These are phyloP conservation scores for Limnephilus rhombicus DNA, from an alignment of 2,888 invertebrate genomes.

Conservation along the genomic window DNA sequence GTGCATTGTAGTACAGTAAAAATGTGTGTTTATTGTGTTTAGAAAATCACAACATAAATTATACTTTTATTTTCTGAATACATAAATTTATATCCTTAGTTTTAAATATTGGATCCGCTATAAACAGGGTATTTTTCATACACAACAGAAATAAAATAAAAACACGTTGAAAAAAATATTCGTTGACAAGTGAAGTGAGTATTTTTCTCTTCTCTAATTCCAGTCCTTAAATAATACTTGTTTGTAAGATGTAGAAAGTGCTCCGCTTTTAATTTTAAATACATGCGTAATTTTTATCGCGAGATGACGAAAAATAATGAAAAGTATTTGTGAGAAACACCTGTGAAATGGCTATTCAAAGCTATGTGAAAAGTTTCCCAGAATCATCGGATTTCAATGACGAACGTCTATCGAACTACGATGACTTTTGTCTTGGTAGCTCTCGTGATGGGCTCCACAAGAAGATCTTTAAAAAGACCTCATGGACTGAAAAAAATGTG, in stretches of 20 bases:
- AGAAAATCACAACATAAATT: not conserved
- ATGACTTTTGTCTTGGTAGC: constrained; percentile 31
- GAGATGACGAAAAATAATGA: not conserved
- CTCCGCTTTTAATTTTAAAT: not conserved
- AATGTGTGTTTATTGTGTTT: not conserved
- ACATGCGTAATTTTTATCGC: not conserved
- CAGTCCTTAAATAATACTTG: not conserved
- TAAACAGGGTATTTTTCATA: too few relatives aligned
- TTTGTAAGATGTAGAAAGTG: not conserved
- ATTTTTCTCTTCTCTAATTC: not conserved
- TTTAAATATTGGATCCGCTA: too few relatives aligned
- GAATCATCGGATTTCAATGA: not conserved
- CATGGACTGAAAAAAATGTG: constrained; percentile 47
- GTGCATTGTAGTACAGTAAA: not conserved
- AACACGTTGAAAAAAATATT: too few relatives aligned
- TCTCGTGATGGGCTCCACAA: constrained; percentile 17
- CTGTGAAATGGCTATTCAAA: not conserved
- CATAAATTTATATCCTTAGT: too few relatives aligned
- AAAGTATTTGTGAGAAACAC: not conserved
- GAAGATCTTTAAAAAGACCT: constrained; percentile 26
- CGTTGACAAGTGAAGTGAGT: not conserved
- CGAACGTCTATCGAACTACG: constrained; percentile 4
- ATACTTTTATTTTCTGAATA: too few relatives aligned
- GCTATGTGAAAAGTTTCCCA: not conserved
- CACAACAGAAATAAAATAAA: too few relatives aligned